Evolutionary conservation across 1,140 invertebrate species (phyloP), one percentile per base, ranked within the genome.

Genomic region (Eumaeus atala): DNA sequence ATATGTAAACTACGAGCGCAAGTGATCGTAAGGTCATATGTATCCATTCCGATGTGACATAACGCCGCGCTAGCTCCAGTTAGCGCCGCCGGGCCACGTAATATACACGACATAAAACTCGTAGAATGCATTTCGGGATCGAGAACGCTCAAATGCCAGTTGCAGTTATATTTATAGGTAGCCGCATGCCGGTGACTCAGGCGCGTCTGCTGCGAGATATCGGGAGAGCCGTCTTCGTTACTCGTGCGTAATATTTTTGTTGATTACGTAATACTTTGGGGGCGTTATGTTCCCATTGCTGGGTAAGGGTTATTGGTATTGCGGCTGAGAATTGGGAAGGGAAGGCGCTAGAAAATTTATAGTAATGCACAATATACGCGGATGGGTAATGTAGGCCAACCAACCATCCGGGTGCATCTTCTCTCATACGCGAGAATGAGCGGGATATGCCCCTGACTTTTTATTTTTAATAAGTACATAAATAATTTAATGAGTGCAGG

Each of bases 81-180:
- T 58, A 42, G 34, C 16, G 48, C 54, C 65, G 66, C 71, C 60
- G 60, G 64, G 53, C 44, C 60, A 59, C 57, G 57, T 66, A 64
- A 65, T 68, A 63, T 56, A 69, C 58, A 62, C 56, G 66, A 71
- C 65, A 70, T 68, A 70, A 66, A 74, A 65, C 67, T 61, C 51
- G 55, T 59, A 72, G 61, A 71, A 72, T 74, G 68, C 66, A 64
- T 75, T 74, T 74, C 64, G 67, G 68, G 70, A 74, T 73, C 66
- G 76, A 62, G 79, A 74, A 58, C 74, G 69, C 69, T 73, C 67
- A 85, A 84, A 85, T 85, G 79, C 79, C 82, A 85, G 75, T 72
- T 77, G 75, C 73, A 70, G 59, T 62, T 53, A 78, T 85, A 85
- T 85, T 85, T 80, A 82, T 85, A 83, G 78, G 64, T 64, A 67